Conservation (phyloP, 2,888 invertebrate species). For the Schizotus pectinicornis region DNA sequence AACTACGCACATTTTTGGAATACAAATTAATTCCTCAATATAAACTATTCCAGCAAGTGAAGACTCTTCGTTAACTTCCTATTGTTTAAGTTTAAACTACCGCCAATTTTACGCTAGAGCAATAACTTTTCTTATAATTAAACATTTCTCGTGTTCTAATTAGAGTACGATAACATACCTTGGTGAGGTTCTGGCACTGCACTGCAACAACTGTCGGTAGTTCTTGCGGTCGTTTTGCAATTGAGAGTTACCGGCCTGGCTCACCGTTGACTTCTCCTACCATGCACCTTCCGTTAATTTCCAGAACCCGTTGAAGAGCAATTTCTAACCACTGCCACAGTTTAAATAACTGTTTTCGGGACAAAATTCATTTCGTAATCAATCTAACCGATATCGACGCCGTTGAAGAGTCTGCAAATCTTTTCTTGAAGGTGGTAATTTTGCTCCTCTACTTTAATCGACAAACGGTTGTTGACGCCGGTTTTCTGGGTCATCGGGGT, state of each 20-base stretch:
- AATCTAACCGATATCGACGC: no score
- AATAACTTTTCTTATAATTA: no score
- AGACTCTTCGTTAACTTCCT: no score
- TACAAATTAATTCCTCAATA: no score
- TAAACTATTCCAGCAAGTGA: no score
- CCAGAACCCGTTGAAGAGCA: constrained; percentile 5
- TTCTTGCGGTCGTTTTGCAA: background rate
- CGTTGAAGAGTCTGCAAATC: no score
- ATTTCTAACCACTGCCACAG: constrained; percentile 1
- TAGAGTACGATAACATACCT: background rate
- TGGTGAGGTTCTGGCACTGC: no score
- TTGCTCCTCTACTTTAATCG: background rate
- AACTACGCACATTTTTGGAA: no score
- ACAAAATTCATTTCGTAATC: background rate
- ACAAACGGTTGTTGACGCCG: constrained; percentile 11
- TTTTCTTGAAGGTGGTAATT: background rate
- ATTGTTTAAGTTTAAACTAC: no score
- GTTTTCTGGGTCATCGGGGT: background rate
- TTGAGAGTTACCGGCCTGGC: constrained; percentile 38
- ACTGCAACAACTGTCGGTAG: no score
- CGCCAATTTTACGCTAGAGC: no score
- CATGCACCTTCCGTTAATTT: constrained; percentile 29
- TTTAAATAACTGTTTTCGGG: constrained; percentile 7
- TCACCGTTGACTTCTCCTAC: constrained; percentile 43
- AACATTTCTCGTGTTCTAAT: no score